These are phyloP conservation scores for Stratiomys singularior DNA, from an alignment of 2,888 invertebrate species.

Conservation along the genomic window DNA sequence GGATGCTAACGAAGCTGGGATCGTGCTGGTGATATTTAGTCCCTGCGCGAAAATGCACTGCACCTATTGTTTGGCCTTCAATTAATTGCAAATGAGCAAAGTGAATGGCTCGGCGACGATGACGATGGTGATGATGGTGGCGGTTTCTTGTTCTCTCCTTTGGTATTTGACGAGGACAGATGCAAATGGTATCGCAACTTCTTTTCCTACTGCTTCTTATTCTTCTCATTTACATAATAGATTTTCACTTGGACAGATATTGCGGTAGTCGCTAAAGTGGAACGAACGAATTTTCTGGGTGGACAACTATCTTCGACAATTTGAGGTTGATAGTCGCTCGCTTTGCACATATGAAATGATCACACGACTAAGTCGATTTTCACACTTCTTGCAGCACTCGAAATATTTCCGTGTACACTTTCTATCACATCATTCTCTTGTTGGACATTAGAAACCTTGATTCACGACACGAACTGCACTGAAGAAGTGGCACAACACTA, in stretches of 20 bases:
- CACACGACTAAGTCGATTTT: constrained; percentile 32
- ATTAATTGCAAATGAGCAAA: constrained; percentile 5
- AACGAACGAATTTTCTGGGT: constrained; percentile 28
- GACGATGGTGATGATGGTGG: constrained; percentile 4
- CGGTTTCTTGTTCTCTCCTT: constrained; percentile 6
- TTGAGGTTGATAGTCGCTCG: constrained; percentile 25
- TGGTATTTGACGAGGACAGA: neutral
- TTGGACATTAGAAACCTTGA: constrained; percentile 3
- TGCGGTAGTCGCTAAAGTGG: constrained; percentile 31
- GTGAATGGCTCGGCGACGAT: constrained; percentile 21
- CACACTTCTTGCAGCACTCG: constrained; percentile 35
- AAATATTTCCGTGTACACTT: constrained; percentile 12
- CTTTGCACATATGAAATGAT: constrained; percentile 38
- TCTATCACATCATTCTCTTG: neutral
- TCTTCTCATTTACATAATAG: constrained; percentile 32
- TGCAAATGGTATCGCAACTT: neutral
- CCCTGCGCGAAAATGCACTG: constrained; percentile 11
- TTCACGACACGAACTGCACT: neutral
- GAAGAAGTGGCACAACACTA: constrained; percentile 9
- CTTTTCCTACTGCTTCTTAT: neutral
- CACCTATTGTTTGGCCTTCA: constrained; percentile 11
- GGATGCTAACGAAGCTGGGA: constrained; percentile 18
- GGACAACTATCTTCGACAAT: neutral
- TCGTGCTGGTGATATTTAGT: constrained; percentile 8
- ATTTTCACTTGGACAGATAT: constrained; percentile 13